These are phyloP conservation scores for Hyphantria cunea DNA, from an alignment of 1,140 invertebrate species.

Conservation along the genomic window DNA sequence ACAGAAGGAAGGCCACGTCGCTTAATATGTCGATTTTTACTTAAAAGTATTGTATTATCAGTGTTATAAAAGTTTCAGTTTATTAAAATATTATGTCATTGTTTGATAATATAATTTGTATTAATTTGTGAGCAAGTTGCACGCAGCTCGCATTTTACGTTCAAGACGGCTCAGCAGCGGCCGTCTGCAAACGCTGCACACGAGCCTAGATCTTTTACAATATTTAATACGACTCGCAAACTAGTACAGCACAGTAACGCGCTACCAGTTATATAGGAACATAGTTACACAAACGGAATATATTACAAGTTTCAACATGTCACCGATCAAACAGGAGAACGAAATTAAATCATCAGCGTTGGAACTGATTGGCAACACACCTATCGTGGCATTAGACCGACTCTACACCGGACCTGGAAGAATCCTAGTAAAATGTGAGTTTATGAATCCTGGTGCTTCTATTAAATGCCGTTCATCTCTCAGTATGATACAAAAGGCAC, in stretches of 20 bases:
- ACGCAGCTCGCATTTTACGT: too few species aligned
- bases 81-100: too few species aligned
- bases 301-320: slow-evolving; percentile 30
- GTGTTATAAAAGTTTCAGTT: too few species aligned
- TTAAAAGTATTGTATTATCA: too few species aligned
- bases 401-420: slow-evolving; percentile 63
- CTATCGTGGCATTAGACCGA: slow-evolving; percentile 66
- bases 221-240: not conserved
- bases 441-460: slow-evolving; percentile 73
- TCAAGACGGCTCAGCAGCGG: too few species aligned
- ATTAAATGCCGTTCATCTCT: slow-evolving; percentile 70
- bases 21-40: too few species aligned
- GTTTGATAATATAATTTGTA: too few species aligned
- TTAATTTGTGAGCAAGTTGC: too few species aligned
- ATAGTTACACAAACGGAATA: not conserved
- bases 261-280: not conserved
- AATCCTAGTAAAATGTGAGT: slow-evolving; percentile 71
- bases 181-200: not conserved
- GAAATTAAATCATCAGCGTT: slow-evolving; percentile 69
- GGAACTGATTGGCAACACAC: slow-evolving; percentile 70
- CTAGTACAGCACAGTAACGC: not conserved
- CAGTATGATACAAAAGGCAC: slow-evolving; percentile 61
- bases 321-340: slow-evolving; percentile 26
- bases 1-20: too few species aligned
- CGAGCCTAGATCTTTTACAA: not conserved